A percentile compares a stretch with the other conserved stretches of the same genome.
phyloP scores from a whole-genome alignment of 2,888 invertebrate species.

The Litoditis marina region DNA sequence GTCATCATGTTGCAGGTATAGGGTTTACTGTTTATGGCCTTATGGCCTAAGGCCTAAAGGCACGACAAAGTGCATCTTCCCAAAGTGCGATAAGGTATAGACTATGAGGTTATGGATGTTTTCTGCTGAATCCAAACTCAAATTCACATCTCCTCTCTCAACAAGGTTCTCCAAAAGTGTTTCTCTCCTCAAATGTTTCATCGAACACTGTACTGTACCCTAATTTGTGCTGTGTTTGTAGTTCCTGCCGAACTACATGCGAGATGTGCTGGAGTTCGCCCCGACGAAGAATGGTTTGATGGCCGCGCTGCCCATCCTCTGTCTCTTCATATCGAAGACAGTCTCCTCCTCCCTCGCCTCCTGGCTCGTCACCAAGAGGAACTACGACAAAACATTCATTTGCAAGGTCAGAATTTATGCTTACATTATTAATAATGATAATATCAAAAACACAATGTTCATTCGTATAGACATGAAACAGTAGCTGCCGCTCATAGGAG shows the following conservation, averaged over 20 bases:
- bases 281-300: constrained; percentile 56
- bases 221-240: too few species aligned
- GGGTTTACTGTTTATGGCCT: too few species aligned
- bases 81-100: too few species aligned
- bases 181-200: too few species aligned
- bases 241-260: constrained; percentile 59
- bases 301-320: constrained; percentile 54
- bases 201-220: too few species aligned
- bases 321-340: constrained; percentile 56
- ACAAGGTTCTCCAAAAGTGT: too few species aligned
- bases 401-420: constrained; percentile 46
- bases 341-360: constrained; percentile 53
- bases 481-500: too few species aligned
- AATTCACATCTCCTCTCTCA: background rate
- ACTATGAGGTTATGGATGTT: too few species aligned
- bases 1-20: constrained; percentile 54
- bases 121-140: too few species aligned
- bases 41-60: too few species aligned
- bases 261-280: constrained; percentile 58
- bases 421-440: background rate
- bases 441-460: background rate
- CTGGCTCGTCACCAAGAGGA: constrained; percentile 46
- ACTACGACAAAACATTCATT: constrained; percentile 46
- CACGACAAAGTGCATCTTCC: too few species aligned
- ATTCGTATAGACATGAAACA: background rate